A percentile compares a stretch with the other conserved stretches of the same genome.
phyloP scores from a whole-genome alignment of 2,888 invertebrate species.

The Neocrepidodera transversa region DNA sequence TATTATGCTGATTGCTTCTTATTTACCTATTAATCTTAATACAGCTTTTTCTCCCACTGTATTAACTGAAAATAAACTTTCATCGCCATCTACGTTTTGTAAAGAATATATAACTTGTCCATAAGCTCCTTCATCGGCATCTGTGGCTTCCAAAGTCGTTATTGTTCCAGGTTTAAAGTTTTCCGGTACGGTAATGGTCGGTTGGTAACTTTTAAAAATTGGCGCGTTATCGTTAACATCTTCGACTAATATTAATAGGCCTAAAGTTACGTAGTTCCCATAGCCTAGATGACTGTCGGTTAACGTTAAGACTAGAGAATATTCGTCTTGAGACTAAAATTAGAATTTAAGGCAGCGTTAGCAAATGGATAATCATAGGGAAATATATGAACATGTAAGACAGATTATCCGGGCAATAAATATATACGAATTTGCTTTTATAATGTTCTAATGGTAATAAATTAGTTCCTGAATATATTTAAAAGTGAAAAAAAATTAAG shows the following conservation, averaged over 20 bases:
- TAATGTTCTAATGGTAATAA: no score
- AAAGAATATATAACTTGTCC: conserved; percentile 90
- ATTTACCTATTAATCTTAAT: conserved; percentile 72
- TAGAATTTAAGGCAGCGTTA: no score
- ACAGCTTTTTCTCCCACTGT: conserved; percentile 88
- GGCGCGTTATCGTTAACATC: conserved; percentile 93
- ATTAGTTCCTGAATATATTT: no score
- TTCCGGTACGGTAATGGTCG: conserved; percentile 82
- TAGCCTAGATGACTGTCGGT: conserved; percentile 88
- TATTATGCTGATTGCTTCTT: no score
- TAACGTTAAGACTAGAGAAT: conserved; percentile 84
- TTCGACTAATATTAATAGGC: conserved; percentile 85
- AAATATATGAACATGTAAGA: no score
- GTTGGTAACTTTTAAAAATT: conserved; percentile 83
- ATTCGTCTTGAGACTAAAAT: conserved; percentile 81
- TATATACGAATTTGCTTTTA: no score
- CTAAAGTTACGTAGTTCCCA: conserved; percentile 89
- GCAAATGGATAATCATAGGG: no score
- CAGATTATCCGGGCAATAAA: no score
- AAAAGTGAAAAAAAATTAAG: no score
- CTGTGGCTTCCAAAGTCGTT: conserved; percentile 84
- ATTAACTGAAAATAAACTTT: conserved; percentile 78
- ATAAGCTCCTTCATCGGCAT: conserved; percentile 90
- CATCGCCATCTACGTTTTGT: conserved; percentile 81
- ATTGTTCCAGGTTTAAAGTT: conserved; percentile 78